Percentiles rank a stretch among this genome's conserved stretches.
These are phyloP conservation scores for Saccostrea glomerata DNA, from an alignment of 1,140 invertebrate species.

Conservation along the genomic window DNA sequence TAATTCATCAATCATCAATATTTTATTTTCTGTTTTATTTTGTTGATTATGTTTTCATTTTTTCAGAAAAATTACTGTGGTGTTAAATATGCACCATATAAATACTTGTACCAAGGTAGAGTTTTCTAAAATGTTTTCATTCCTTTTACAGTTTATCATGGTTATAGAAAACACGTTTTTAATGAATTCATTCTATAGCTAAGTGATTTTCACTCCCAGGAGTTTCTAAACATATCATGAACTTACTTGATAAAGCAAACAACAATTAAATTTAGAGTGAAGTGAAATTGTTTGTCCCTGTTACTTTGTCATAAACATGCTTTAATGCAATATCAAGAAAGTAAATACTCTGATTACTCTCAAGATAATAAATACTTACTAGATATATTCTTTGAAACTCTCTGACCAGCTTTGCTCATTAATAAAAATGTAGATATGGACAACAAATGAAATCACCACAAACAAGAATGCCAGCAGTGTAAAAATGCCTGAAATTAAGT, in stretches of 20 bases:
- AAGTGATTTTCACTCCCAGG: no score
- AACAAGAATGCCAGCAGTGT: conserved; percentile 84
- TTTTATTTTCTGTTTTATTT: neutral
- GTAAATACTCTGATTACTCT: conserved; percentile 77
- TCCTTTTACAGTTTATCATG: no score
- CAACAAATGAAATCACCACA: conserved; percentile 87
- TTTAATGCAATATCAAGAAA: neutral
- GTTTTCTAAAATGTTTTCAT: no score
- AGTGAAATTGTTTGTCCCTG: no score
- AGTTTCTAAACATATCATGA: no score
- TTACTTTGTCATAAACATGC: no score
- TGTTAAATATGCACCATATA: no score
- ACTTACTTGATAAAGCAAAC: no score
- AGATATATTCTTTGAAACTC: conserved; percentile 87
- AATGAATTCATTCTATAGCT: no score
- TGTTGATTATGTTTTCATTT: neutral
- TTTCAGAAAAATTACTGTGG: neutral
- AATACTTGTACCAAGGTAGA: no score
- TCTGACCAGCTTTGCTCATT: conserved; percentile 86
- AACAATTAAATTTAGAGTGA: no score
- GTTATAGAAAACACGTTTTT: no score
- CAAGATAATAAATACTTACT: conserved; percentile 84
- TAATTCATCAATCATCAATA: neutral
- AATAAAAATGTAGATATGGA: conserved; percentile 89
- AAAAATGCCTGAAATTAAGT: conserved; percentile 81